Base-by-base conservation (phyloP, 2,797 vertebrate genomes). In the Oophaga sylvatica region DNA sequence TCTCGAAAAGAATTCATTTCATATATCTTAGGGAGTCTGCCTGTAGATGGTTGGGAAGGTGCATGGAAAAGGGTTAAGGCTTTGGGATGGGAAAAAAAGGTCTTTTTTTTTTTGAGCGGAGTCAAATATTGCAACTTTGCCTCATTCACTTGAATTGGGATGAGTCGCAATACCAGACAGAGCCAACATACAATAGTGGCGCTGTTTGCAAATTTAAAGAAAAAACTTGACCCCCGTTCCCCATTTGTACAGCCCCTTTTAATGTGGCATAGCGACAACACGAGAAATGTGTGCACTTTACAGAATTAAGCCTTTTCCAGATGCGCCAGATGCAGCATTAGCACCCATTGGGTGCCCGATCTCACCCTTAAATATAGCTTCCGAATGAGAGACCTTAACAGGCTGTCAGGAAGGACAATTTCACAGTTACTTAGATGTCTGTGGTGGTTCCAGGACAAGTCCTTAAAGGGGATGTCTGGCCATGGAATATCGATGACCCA, bases 1-100 rank as follows among this genome's bases (percentile, higher is more conserved):
- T 65, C 76, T 80, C 22, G 16, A 10, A 65, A n/a, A 48, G 20
- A 63, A 81, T 87, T 87, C 87, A 87, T 87, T 84, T 67, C 1
- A n/a, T n/a, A 20, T 16, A 63, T 22, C 48, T n/a, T 26, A 68
- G 45, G 75, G 81, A 88, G 87, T 84, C 87, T 73, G 81, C 65
- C 41, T 60, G 22, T 16, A 35, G 2, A 10, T 35, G 35, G 65
- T 13, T 63, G 19, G 19, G 8, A 22, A 7, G 29, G 19, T n/a
- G 79, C 19, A 80, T 60, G 19, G 29, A 59, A 35, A 8, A 80
- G 12, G 13, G 20, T 13, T 59, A 20, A 1, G 48, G 1, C 7
- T 11, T 53, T 11, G 48, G 48, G 48, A 53, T 53, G 48, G 48
- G 35, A 5, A 5, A 11, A 53, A 53, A 53, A 7, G 48, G 48